Base-by-base conservation (phyloP, 2,888 invertebrate species). In the Alsophila aescularia region DNA sequence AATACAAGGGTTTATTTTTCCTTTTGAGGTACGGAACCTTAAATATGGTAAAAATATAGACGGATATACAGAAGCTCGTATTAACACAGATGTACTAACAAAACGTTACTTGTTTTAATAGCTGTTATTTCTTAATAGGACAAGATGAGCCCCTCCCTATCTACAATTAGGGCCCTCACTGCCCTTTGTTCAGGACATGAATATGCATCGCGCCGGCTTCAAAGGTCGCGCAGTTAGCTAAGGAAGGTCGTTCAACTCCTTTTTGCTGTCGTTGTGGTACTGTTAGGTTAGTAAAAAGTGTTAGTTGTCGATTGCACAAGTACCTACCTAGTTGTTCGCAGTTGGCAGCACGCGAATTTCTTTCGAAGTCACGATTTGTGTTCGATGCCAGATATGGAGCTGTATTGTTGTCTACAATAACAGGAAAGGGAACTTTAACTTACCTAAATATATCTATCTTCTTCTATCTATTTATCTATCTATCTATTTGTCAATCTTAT, bases 141-240 rank as follows among this genome's bases (percentile, higher is more conserved):
- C 7, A 14, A 18, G 12, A 4, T 13, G 5, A 16, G 16, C 36
- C 39, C 21, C 31, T 9, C 4, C 31, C 32, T 21, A 21, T 16
- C 12, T 12, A 2, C 13, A 21, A 31, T 36, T 48, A 42, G 31
- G 13, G 37, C 36, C 47, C 37, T 34, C 37, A 14, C 12, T 42
- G 57, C 53, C 54, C 54, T 62, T 62, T 53, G 62, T 62, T 54
- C 52, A 29, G 39, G 8, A 27, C 35, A 58, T 62, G 62, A 62
- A 62, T 62, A 62, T 57, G 62, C 59, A 62, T 51, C 52, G 52
- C 59, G 53, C 50, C 52, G 41, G 52, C 49, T 37, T 31, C 62
- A 64, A 64, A 62, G 64, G 64, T 64, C 62, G 64, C 47, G n/a
- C 14, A 27, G 37, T 34, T 24, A 29, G 43, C 36, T 34, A 36